Conservation (phyloP, 2,113 vertebrate genomes). For the Chionis minor region DNA sequence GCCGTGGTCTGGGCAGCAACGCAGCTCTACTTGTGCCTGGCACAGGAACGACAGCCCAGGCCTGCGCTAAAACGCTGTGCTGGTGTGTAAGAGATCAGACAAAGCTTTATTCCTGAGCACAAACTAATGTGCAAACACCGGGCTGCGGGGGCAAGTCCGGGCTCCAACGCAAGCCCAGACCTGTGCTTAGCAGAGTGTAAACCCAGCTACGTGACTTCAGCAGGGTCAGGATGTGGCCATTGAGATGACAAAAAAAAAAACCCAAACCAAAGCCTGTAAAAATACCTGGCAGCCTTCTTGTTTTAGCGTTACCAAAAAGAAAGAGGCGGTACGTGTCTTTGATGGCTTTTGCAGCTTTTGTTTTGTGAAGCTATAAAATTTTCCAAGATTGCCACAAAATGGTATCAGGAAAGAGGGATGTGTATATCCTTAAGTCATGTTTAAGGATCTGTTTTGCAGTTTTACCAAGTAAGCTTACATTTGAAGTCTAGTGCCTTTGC, state of each 20-base stretch:
- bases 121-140: neutral
- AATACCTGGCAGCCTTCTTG: neutral
- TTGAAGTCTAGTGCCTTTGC: neutral
- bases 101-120: neutral
- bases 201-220: neutral
- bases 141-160: accelerated
- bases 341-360: neutral
- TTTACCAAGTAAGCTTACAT: neutral
- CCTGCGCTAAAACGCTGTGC: neutral
- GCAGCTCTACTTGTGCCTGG: neutral
- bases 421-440: neutral
- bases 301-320: neutral
- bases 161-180: neutral
- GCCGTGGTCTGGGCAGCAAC: neutral
- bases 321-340: neutral
- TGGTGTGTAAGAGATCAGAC: neutral
- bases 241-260: neutral
- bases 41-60: neutral
- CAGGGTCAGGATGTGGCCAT: neutral
- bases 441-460: neutral
- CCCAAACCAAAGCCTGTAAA: neutral
- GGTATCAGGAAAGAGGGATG: neutral
- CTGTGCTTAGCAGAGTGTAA: neutral
- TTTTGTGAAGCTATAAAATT: neutral
- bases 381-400: neutral